These are phyloP conservation scores for Parelbella ahira DNA, from an alignment of 2,888 invertebrate genomes.

Conservation along the genomic window DNA sequence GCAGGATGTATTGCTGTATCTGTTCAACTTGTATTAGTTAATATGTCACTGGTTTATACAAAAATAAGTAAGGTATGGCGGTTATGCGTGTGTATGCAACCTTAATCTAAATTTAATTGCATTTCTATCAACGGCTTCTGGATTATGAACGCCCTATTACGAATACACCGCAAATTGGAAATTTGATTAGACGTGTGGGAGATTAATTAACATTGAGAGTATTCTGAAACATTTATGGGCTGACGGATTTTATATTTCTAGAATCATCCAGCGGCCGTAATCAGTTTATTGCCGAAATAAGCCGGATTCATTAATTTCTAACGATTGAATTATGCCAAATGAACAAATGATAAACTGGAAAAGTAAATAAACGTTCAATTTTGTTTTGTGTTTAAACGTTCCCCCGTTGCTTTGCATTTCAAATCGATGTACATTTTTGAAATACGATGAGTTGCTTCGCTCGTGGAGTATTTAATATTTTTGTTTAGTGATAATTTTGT, in stretches of 20 bases:
- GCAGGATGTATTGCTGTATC: no score
- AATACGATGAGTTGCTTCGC: no score
- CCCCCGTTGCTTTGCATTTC: no score
- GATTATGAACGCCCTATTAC: constrained; percentile 20
- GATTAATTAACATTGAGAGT: constrained; percentile 24
- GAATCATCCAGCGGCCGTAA: background rate
- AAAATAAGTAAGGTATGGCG: no score
- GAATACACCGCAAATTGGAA: constrained; percentile 35
- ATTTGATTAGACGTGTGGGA: constrained; percentile 32
- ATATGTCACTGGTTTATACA: no score
- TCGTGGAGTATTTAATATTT: no score
- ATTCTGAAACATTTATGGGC: constrained; percentile 7
- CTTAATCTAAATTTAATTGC: background rate
- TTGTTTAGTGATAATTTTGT: no score
- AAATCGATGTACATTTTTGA: no score
- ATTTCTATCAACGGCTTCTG: constrained; percentile 14
- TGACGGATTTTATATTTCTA: constrained; percentile 11
- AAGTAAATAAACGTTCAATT: constrained; percentile 2
- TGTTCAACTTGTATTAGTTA: no score
- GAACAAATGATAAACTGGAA: constrained; percentile 3
- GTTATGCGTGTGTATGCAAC: background rate
- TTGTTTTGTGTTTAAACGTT: constrained; percentile 3
- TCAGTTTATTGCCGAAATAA: constrained; percentile 14
- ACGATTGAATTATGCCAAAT: constrained; percentile 4
- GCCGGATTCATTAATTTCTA: constrained; percentile 7